A percentile compares a stretch with the other conserved stretches of the same genome.
Evolutionary conservation across 2,113 vertebrate genomes (phyloP).

Genomic region (Balaeniceps rex): DNA sequence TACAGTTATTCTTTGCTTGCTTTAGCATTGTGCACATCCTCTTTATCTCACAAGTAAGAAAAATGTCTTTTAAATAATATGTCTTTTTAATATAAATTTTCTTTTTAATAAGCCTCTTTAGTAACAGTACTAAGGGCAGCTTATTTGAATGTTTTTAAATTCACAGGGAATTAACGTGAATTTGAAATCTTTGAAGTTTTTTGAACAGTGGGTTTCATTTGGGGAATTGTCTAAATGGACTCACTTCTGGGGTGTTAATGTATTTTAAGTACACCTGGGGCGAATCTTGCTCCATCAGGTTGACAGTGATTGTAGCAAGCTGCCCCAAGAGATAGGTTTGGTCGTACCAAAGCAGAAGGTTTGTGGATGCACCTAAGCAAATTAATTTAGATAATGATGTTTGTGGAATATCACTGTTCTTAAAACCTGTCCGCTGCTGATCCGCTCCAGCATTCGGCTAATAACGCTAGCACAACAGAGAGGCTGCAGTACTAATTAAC

Average conservation of each 20-base stretch:
- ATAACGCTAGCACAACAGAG: rapidly evolving
- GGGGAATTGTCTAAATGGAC: background rate
- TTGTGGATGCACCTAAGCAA: background rate
- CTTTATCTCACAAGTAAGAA: background rate
- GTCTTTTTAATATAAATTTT: background rate
- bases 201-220: background rate
- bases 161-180: background rate
- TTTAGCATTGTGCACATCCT: background rate
- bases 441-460: background rate
- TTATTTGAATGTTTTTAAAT: background rate
- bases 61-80: background rate
- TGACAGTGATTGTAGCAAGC: background rate
- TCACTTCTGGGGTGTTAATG: background rate
- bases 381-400: background rate
- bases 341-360: background rate
- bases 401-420: background rate
- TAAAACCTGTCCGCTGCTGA: background rate
- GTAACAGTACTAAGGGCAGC: background rate
- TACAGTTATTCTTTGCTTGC: background rate
- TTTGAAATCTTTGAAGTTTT: background rate
- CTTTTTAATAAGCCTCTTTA: background rate
- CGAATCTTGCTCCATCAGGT: background rate
- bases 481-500: rapidly evolving
- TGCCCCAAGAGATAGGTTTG: background rate
- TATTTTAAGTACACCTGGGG: background rate